Conservation (phyloP, 2,797 vertebrate genomes). For the Spinibarbus caldwelli region DNA sequence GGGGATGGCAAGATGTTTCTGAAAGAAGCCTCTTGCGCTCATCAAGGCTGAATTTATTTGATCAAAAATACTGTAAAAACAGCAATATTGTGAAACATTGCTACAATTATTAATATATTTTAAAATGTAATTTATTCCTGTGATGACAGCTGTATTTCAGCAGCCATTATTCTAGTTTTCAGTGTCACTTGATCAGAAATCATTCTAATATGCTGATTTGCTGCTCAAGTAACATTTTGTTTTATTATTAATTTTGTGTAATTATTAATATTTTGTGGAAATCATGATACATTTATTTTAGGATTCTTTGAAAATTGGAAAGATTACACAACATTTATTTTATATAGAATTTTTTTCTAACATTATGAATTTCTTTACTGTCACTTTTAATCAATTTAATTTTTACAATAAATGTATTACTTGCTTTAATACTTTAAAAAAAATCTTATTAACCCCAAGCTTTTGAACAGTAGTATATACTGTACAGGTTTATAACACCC, state of each 20-base stretch:
- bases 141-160: neutral
- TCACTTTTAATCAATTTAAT: neutral
- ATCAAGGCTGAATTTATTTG: neutral
- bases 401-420: neutral
- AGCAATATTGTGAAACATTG: neutral
- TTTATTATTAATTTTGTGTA: neutral
- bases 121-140: neutral
- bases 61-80: neutral
- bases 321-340: neutral
- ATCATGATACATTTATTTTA: neutral
- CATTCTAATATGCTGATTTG: neutral
- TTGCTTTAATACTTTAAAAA: too few relatives aligned
- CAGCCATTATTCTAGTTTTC: neutral
- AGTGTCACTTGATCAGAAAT: neutral
- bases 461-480: neutral
- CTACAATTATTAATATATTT: neutral
- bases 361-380: neutral
- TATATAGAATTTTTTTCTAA: neutral
- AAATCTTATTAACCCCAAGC: neutral
- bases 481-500: neutral
- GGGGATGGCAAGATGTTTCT: neutral
- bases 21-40: neutral
- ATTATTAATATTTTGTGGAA: neutral
- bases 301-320: neutral
- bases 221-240: neutral